These are phyloP conservation scores for Geotria australis DNA, from an alignment of 2,797 vertebrate genomes.

Conservation along the genomic window DNA sequence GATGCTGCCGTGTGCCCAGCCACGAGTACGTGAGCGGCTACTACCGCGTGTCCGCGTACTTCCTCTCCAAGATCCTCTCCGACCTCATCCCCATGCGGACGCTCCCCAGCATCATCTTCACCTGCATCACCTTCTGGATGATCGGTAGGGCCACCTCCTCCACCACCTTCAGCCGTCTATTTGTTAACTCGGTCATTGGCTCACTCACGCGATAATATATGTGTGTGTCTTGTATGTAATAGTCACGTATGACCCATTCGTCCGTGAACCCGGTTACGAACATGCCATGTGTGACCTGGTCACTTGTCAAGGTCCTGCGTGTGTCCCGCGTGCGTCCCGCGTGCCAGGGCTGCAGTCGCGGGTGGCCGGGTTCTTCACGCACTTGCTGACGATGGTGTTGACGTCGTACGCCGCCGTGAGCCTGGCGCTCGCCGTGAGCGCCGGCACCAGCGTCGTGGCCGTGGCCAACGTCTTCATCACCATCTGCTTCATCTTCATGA, in stretches of 20 bases:
- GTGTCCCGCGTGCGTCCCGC: too few relatives aligned
- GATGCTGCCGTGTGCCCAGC: conserved; percentile 8
- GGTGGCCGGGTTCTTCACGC: conserved; percentile 25
- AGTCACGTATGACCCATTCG: too few relatives aligned
- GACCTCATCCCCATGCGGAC: conserved; percentile 42
- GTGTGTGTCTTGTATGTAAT: too few relatives aligned
- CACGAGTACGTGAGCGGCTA: conserved; percentile 89
- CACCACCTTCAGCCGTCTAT: too few relatives aligned
- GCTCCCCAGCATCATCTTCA: conserved; percentile 34
- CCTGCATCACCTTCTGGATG: conserved; percentile 42
- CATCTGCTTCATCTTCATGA: conserved; percentile 57
- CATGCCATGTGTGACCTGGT: too few relatives aligned
- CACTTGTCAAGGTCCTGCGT: too few relatives aligned
- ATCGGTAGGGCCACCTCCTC: conserved; percentile 14
- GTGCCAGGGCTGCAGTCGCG: not conserved
- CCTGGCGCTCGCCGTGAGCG: conserved; percentile 49
- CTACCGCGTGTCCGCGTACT: conserved; percentile 57
- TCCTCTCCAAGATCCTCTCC: conserved; percentile 43
- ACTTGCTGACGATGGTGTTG: conserved; percentile 37
- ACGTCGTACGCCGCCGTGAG: conserved; percentile 38
- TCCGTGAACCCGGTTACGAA: too few relatives aligned
- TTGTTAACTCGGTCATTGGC: too few relatives aligned
- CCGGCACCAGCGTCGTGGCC: conserved; percentile 34
- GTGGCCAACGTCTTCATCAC: conserved; percentile 47
- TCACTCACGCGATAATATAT: too few relatives aligned